Conservation (phyloP, 2,113 vertebrate species). For the Chascanopsetta lugubris region DNA sequence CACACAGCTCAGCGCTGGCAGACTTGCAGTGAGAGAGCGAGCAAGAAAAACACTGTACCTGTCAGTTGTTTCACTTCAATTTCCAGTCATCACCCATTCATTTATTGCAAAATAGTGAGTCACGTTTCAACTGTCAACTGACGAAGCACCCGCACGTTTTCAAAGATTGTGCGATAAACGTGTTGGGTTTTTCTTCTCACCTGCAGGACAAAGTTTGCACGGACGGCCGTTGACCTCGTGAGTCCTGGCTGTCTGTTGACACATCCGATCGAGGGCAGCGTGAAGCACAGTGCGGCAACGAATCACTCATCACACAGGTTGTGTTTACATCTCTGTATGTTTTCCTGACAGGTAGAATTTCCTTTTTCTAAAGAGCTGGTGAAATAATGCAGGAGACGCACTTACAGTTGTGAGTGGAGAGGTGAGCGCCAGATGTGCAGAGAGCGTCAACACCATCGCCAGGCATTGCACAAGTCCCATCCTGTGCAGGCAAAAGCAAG, state of each 20-base stretch:
- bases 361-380: too few species aligned
- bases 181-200: slow-evolving; percentile 47
- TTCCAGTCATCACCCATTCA: slow-evolving; percentile 23
- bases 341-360: too few species aligned
- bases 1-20: slow-evolving; percentile 1
- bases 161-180: too few species aligned
- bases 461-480: slow-evolving; percentile 57
- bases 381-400: neutral
- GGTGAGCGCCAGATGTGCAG: slow-evolving; percentile 25
- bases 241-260: neutral
- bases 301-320: neutral
- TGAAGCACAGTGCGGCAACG: neutral
- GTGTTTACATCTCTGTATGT: neutral
- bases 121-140: too few species aligned
- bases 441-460: slow-evolving; percentile 32
- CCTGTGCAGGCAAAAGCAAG: slow-evolving; percentile 15
- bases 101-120: slow-evolving; percentile 27
- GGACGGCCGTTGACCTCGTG: accelerated
- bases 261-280: neutral
- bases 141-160: too few species aligned
- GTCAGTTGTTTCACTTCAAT: neutral
- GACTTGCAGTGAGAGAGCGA: slow-evolving; percentile 17
- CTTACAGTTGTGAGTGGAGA: neutral
- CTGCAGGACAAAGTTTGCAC: slow-evolving; percentile 47
- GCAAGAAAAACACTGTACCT: neutral